Percentiles rank a stretch among this genome's conserved stretches.
These are phyloP conservation scores for Mellilla xanthometata DNA, from an alignment of 2,888 invertebrate species.

Conservation along the genomic window DNA sequence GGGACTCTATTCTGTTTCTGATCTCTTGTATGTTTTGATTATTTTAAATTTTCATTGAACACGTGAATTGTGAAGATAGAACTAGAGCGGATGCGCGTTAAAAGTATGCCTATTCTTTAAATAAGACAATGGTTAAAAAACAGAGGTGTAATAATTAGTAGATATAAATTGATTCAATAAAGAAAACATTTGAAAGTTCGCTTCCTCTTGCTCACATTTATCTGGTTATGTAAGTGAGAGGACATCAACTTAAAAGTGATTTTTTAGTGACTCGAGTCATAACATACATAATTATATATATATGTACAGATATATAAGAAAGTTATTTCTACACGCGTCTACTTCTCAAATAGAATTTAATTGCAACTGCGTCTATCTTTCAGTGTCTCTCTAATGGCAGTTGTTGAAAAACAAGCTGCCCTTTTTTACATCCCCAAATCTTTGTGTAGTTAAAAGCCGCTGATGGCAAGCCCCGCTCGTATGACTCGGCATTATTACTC, in stretches of 20 bases:
- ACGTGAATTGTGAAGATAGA: constrained; percentile 49
- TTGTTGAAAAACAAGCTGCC: constrained; percentile 63
- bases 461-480: constrained; percentile 62
- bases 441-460: constrained; percentile 57
- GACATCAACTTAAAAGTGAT: no score
- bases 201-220: no score
- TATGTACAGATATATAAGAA: no score
- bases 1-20: constrained; percentile 75
- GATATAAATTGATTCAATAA: no score
- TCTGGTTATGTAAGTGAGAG: no score
- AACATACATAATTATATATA: no score
- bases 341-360: constrained; percentile 29
- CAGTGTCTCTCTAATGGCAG: constrained; percentile 70
- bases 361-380: constrained; percentile 61
- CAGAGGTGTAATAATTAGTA: no score
- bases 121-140: no score
- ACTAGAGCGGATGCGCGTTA: constrained; percentile 40
- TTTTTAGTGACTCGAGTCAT: no score
- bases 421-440: constrained; percentile 48
- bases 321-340: not conserved
- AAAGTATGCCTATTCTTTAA: no score
- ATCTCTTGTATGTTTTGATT: constrained; percentile 73
- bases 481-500: constrained; percentile 70
- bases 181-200: no score
- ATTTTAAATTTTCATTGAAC: constrained; percentile 69